These are phyloP conservation scores for Varanus komodoensis DNA, from an alignment of 2,113 vertebrate species.

Conservation along the genomic window DNA sequence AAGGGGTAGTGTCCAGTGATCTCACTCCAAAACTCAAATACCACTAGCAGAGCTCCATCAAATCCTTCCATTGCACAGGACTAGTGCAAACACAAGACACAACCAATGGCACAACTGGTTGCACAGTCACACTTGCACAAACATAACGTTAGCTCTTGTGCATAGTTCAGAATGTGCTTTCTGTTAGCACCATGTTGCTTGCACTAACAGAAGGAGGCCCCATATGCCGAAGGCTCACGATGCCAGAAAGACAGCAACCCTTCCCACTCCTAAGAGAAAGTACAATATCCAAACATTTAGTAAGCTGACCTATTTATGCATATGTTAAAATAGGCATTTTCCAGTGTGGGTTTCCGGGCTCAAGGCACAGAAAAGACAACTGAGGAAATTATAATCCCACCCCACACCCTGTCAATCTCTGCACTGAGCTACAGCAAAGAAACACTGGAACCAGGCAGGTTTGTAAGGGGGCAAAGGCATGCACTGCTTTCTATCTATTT, in stretches of 20 bases:
- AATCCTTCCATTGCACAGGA: too few species aligned
- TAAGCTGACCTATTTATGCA: not conserved
- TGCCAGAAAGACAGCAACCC: not conserved
- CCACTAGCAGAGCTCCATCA: too few species aligned
- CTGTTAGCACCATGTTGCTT: too few species aligned
- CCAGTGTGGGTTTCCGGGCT: constrained; percentile 8
- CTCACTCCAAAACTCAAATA: not conserved
- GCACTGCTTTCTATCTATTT: constrained; percentile 18
- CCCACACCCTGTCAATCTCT: not conserved
- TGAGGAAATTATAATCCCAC: constrained; percentile 31
- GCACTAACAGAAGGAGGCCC: too few species aligned
- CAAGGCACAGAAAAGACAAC: constrained; percentile 43
- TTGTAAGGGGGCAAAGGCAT: constrained; percentile 59
- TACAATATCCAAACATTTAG: not conserved
- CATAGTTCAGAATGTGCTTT: too few species aligned
- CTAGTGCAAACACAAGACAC: too few species aligned
- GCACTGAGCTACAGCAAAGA: constrained; percentile 47
- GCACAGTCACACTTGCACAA: too few species aligned
- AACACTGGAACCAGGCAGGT: constrained; percentile 51
- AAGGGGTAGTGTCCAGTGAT: not conserved
- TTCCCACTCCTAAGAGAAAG: not conserved
- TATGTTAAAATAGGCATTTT: not conserved
- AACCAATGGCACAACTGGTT: too few species aligned
- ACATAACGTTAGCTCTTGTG: too few species aligned
- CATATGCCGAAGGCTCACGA: not conserved